A percentile compares a stretch with the other conserved stretches of the same genome.
Conservation (phyloP, 2,797 vertebrate genomes). For the Podarcis lilfordi region DNA sequence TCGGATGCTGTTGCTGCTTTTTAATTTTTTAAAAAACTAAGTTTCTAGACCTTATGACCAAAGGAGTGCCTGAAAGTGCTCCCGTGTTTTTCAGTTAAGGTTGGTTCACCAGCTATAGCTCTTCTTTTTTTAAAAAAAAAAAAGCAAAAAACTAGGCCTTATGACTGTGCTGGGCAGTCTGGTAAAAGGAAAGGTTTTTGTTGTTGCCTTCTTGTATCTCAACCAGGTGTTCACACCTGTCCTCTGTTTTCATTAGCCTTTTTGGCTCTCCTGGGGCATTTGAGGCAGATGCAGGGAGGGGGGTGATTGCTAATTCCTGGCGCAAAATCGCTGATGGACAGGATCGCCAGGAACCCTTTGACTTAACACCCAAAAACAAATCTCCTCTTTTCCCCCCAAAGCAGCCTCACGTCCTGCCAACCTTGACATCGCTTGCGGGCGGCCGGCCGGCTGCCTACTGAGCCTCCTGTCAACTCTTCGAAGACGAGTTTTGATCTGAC, state of each 20-base stretch:
- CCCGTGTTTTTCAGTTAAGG: too few relatives aligned
- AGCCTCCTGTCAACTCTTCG: conserved; percentile 4
- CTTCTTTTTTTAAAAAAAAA: too few relatives aligned
- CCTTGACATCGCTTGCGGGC: neutral
- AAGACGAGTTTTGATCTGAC: neutral
- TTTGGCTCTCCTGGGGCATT: neutral
- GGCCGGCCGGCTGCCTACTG: neutral
- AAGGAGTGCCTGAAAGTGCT: too few relatives aligned
- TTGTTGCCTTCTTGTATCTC: neutral
- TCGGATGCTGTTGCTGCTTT: too few relatives aligned
- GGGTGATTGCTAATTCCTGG: neutral
- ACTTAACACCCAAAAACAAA: neutral
- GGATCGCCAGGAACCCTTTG: neutral
- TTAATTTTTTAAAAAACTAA: too few relatives aligned
- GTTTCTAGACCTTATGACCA: too few relatives aligned
- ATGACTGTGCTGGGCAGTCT: neutral
- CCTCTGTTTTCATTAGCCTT: neutral
- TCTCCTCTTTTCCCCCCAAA: neutral
- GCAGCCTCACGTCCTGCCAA: neutral
- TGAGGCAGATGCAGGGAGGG: neutral
- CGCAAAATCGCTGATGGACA: neutral
- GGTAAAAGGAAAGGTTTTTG: too few relatives aligned
- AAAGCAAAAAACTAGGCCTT: too few relatives aligned
- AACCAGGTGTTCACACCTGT: too few relatives aligned
- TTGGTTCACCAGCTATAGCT: too few relatives aligned